Evolutionary conservation across 1,140 invertebrate species (phyloP), one percentile per base, ranked within the genome.

Genomic region (Drosophila pallidifrons): DNA sequence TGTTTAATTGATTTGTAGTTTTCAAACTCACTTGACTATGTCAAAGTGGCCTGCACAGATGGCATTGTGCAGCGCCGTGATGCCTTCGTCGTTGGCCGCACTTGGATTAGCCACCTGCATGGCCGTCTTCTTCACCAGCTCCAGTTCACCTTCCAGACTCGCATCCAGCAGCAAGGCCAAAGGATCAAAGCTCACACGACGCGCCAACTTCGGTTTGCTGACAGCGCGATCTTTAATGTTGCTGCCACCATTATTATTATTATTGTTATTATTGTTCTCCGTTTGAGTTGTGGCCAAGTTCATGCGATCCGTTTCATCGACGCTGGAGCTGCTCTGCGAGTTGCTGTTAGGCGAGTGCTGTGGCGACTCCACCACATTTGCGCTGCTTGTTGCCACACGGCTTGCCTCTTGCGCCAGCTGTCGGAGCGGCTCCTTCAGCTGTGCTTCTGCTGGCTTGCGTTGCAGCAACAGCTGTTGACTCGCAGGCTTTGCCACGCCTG

Each of bases 21-120:
- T 7, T 3, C 1, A n/a, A 13, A 94, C 94, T 93, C 75, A 99
- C 93, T 98, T 98, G 77, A 99, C 98, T 90, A 99, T 99, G 89
- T 99, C 98, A 85, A 99, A 95, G 93, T 99, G 99, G 20, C 99
- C 98, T 3, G 99, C 99, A 94, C 99, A 99, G 88, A 99, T 99
- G 78, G 99, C 99, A 93, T 99, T 99, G 93, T 99, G 99, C 52
- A 99, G 94, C 32, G 99, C 99, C 1, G 99, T 99, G 79, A 99
- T 99, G 93, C 99, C 96, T 95, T 99, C 95, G 95, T 97, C 98
- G 93, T 99, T 99, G 13, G 98, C 97, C n/a, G 97, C 97, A 93
- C 98, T 99, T 20, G 98, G 97, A 95, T 99, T 95, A 95, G 92
- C 94, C 91, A 99, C 98, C 94, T 99, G 97, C 88, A 96, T 95